phyloP scores from a whole-genome alignment of 1,140 invertebrate species.

The Tetragnatha versicolor region DNA sequence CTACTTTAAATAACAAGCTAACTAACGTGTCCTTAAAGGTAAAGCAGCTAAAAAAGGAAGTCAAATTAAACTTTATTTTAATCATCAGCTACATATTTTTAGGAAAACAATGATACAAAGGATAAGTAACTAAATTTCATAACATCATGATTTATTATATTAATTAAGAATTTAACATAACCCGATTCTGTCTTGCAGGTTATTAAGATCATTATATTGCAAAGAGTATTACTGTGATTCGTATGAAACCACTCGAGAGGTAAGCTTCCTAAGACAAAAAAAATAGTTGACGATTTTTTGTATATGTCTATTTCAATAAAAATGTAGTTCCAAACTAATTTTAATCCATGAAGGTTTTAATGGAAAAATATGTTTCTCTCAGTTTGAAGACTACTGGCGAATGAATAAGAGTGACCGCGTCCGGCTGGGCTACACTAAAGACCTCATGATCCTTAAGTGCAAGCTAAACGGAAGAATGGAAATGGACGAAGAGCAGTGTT shows the following conservation, averaged over 20 bases:
- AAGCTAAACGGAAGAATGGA: slow-evolving; percentile 59
- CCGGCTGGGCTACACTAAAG: slow-evolving; percentile 32
- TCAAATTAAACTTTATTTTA: too few relatives aligned
- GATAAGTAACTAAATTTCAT: too few relatives aligned
- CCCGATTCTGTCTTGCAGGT: slow-evolving; percentile 16
- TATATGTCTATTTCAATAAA: not conserved
- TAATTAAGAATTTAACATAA: too few relatives aligned
- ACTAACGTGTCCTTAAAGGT: too few relatives aligned
- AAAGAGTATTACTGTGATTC: slow-evolving; percentile 21
- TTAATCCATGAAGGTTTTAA: not conserved
- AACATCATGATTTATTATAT: too few relatives aligned
- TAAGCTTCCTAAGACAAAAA: not conserved
- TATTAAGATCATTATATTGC: slow-evolving; percentile 40
- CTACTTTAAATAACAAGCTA: too few relatives aligned
- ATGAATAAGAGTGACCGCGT: slow-evolving; percentile 37
- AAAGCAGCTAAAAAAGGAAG: too few relatives aligned
- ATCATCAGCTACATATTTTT: too few relatives aligned
- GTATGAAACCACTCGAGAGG: slow-evolving; percentile 18
- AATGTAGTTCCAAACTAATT: not conserved
- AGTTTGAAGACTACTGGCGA: slow-evolving; percentile 48
- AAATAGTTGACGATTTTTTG: not conserved
- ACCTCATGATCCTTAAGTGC: slow-evolving; percentile 44
- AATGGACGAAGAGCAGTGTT: slow-evolving; percentile 37
- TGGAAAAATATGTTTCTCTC: not conserved
- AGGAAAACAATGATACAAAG: too few relatives aligned